These are phyloP conservation scores for Papilio xuthus DNA, from an alignment of 1,140 invertebrate species.

Conservation along the genomic window DNA sequence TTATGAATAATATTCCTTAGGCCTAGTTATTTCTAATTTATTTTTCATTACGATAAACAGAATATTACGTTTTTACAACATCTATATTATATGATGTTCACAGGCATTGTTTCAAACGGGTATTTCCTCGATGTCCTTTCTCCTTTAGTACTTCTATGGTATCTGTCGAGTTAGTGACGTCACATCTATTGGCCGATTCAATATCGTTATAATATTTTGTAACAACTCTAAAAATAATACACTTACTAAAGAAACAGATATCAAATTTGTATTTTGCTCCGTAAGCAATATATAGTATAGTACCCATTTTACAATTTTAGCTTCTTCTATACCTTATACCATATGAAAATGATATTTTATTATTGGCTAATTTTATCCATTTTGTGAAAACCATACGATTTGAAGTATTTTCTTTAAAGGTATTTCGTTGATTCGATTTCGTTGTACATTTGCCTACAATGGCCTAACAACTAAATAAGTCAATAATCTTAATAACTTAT, in stretches of 20 bases:
- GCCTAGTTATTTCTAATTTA: not conserved
- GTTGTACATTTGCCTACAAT: not conserved
- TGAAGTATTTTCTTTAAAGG: not conserved
- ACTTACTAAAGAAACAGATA: not conserved
- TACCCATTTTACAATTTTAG: no score
- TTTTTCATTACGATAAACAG: not conserved
- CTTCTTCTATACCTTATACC: no score
- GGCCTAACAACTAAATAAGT: constrained; percentile 31
- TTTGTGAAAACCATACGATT: not conserved
- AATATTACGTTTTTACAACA: not conserved
- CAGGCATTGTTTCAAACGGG: not conserved
- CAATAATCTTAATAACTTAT: constrained; percentile 13
- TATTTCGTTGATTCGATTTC: not conserved
- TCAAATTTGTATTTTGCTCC: not conserved
- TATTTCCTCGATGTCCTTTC: constrained; percentile 10
- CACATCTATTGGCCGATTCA: not conserved
- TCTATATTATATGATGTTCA: not conserved
- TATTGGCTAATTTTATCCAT: not conserved
- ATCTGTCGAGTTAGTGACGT: not conserved
- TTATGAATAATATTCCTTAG: not conserved
- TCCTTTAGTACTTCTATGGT: not conserved
- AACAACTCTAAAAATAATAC: not conserved
- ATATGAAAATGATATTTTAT: no score
- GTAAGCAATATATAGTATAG: no score
- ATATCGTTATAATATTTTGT: not conserved